phyloP scores from a whole-genome alignment of 2,797 vertebrate species.

The Gouania willdenowi region DNA sequence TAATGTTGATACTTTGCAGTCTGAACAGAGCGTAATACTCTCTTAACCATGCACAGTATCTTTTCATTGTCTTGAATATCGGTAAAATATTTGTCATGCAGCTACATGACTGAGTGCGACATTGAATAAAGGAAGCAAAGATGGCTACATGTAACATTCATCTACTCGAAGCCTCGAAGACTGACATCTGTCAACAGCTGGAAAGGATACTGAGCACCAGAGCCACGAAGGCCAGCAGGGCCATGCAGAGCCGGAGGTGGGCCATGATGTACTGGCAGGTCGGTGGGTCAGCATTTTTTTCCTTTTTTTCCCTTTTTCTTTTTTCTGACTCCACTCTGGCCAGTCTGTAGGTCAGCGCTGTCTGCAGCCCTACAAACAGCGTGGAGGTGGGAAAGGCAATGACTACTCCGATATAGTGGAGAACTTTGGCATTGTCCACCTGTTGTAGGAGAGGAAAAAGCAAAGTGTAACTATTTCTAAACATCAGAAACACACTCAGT shows the following conservation, averaged over 20 bases:
- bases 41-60: too few relatives aligned
- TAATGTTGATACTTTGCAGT: too few relatives aligned
- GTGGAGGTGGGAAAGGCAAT: constrained; percentile 90
- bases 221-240: constrained; percentile 78
- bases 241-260: constrained; percentile 82
- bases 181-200: constrained; percentile 25
- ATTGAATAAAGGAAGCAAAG: too few relatives aligned
- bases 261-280: constrained; percentile 82
- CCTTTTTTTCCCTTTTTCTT: too few relatives aligned
- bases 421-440: constrained; percentile 89
- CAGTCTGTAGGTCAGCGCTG: constrained; percentile 85
- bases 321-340: constrained; percentile 84
- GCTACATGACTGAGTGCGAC: too few relatives aligned
- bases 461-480: too few relatives aligned
- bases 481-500: too few relatives aligned
- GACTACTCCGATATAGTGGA: constrained; percentile 88
- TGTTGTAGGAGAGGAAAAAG: constrained; percentile 32
- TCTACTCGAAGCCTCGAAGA: background rate
- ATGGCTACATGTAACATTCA: background rate
- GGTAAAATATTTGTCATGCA: too few relatives aligned
- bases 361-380: constrained; percentile 87
- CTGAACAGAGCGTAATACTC: too few relatives aligned
- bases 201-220: constrained; percentile 90
- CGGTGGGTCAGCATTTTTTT: too few relatives aligned
- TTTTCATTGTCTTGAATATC: too few relatives aligned